phyloP scores from a whole-genome alignment of 2,113 vertebrate genomes.

The Conger conger region DNA sequence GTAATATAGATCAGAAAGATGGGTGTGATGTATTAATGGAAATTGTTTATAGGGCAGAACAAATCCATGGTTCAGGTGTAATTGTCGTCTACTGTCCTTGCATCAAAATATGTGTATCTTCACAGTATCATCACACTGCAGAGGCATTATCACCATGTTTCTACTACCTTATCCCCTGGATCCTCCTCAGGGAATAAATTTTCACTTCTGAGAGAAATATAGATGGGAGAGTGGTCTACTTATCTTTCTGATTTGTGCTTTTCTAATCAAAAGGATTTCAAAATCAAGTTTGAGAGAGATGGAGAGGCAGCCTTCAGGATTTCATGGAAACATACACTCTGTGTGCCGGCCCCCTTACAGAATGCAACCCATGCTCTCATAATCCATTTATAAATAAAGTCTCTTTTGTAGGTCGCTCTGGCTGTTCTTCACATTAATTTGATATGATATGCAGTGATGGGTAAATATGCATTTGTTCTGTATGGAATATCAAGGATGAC shows the following conservation, averaged over 20 bases:
- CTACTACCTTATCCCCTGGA: slow-evolving; percentile 67
- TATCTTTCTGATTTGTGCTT: slow-evolving; percentile 48
- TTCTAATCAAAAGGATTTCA: slow-evolving; percentile 70
- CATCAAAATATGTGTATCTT: neutral
- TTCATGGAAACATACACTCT: neutral
- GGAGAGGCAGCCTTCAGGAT: slow-evolving; percentile 42
- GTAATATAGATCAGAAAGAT: neutral
- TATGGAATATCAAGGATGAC: neutral
- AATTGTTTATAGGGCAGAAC: neutral
- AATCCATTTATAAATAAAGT: neutral
- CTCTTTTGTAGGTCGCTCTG: neutral
- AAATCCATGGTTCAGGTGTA: neutral
- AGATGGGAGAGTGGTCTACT: slow-evolving; percentile 31
- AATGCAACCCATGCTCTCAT: neutral
- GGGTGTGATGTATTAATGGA: neutral
- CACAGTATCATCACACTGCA: slow-evolving; percentile 30
- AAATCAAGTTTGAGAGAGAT: slow-evolving; percentile 65
- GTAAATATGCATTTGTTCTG: neutral
- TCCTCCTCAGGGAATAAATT: slow-evolving; percentile 65
- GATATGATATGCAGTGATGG: neutral
- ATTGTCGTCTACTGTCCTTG: slow-evolving; percentile 5
- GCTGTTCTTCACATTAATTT: neutral
- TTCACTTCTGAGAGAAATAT: slow-evolving; percentile 51
- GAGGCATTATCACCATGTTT: slow-evolving; percentile 66
- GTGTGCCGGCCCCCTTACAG: neutral